Conservation (phyloP, 2,888 invertebrate genomes). For the Trichopria drosophilae region DNA sequence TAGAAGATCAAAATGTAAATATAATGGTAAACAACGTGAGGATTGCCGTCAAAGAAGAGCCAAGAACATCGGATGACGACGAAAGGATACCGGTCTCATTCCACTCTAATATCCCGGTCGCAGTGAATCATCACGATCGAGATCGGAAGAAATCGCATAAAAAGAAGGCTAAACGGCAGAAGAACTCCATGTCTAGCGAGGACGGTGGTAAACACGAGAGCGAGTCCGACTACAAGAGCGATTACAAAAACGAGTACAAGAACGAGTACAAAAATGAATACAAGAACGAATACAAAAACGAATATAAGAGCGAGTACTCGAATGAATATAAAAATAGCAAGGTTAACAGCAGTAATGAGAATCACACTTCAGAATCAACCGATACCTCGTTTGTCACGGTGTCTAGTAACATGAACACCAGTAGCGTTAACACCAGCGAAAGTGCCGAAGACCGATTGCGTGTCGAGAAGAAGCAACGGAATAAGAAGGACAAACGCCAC, state of each 20-base stretch:
- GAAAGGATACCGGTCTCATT: conserved; percentile 47
- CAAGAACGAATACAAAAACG: too few species aligned
- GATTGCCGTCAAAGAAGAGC: conserved; percentile 49
- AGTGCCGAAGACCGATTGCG: conserved; percentile 53
- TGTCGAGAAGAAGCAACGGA: conserved; percentile 57
- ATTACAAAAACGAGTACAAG: too few species aligned
- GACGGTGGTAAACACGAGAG: conserved; percentile 49
- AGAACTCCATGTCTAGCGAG: conserved; percentile 64
- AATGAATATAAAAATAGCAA: conserved; percentile 49
- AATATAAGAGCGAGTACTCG: too few species aligned
- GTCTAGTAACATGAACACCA: too few species aligned
- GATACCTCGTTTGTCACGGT: conserved; percentile 31
- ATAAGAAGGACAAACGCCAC: conserved; percentile 56
- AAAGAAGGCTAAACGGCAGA: conserved; percentile 81
- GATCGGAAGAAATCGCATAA: conserved; percentile 75
- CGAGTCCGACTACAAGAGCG: conserved; percentile 34
- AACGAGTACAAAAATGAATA: too few species aligned
- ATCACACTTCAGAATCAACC: too few species aligned
- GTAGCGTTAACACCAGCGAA: too few species aligned
- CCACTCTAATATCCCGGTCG: conserved; percentile 45
- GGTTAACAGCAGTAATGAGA: conserved; percentile 30
- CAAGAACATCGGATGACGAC: conserved; percentile 54
- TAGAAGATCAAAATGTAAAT: conserved; percentile 42
- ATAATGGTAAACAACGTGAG: conserved; percentile 45
- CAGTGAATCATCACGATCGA: conserved; percentile 53